These are phyloP conservation scores for Tympanuchus pallidicinctus DNA, from an alignment of 2,113 vertebrate genomes.

Conservation along the genomic window DNA sequence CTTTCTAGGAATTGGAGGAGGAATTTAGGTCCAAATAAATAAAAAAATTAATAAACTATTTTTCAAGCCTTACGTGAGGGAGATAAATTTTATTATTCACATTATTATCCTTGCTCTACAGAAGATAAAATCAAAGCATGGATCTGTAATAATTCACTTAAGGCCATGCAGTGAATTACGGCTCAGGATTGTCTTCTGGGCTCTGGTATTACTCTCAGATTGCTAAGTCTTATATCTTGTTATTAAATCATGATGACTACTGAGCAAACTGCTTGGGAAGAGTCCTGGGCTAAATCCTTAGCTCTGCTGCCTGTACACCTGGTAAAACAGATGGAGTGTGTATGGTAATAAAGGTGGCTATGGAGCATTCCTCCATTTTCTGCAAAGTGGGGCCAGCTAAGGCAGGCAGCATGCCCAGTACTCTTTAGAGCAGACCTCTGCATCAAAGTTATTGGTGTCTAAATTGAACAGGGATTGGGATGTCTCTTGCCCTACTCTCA, in stretches of 20 bases:
- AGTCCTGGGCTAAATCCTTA: not conserved
- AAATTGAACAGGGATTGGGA: not conserved
- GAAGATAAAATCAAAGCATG: not conserved
- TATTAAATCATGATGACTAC: slow-evolving; percentile 23
- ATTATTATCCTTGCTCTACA: not conserved
- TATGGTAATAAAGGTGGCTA: not conserved
- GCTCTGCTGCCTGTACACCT: slow-evolving; percentile 54
- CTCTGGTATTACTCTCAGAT: not conserved
- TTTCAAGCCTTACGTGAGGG: not conserved
- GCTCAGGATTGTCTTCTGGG: not conserved
- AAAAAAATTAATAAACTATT: not conserved
- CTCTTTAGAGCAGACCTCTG: not conserved
- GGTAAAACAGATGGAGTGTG: not conserved
- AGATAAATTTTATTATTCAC: not conserved
- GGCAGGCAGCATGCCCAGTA: not conserved
- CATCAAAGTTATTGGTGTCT: not conserved
- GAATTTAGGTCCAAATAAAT: not conserved
- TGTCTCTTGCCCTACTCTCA: not conserved
- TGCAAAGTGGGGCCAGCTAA: slow-evolving; percentile 20
- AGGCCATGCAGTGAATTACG: not conserved
- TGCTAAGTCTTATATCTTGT: not conserved
- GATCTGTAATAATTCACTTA: not conserved
- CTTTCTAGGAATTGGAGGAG: not conserved
- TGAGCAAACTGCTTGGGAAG: not conserved
- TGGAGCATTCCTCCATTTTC: not conserved